A percentile compares a stretch with the other conserved stretches of the same genome.
Evolutionary conservation across 53 echinoderm and acorn worm species (phyloP).

Genomic region (Arbacia lixula): DNA sequence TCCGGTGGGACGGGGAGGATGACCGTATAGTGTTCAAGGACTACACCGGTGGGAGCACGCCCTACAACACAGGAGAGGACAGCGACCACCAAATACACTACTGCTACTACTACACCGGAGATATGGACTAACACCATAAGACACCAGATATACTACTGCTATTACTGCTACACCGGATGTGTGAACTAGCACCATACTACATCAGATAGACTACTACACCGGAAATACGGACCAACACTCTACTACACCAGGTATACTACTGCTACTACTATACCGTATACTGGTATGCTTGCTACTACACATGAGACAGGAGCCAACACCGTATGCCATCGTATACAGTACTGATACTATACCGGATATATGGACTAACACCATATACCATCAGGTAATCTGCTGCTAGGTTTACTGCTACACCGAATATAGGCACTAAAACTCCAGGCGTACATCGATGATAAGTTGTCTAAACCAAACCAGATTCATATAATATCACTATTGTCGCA

Average conservation of each 20-base stretch:
- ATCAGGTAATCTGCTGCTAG: not conserved
- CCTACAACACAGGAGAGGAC: slow-evolving; percentile 63
- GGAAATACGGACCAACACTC: not conserved
- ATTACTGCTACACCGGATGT: not conserved
- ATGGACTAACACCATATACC: not conserved
- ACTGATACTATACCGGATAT: not conserved
- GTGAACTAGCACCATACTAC: slow-evolving; percentile 9
- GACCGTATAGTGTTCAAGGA: slow-evolving; percentile 62
- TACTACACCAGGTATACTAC: not conserved
- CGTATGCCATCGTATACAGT: not conserved
- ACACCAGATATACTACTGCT: not conserved
- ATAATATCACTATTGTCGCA: no score
- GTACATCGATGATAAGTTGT: not conserved
- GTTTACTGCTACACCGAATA: not conserved
- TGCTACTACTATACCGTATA: not conserved
- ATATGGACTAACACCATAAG: slow-evolving; percentile 27
- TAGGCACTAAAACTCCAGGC: not conserved
- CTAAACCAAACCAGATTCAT: no score
- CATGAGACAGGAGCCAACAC: not conserved
- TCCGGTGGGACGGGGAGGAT: slow-evolving; percentile 87
- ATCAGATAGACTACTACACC: not conserved
- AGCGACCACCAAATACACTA: slow-evolving; percentile 77
- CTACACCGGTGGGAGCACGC: slow-evolving; percentile 67
- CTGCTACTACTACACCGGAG: slow-evolving; percentile 81
- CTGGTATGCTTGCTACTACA: not conserved